Evolutionary conservation across 92 coral and sea anemone species (phyloP), one percentile per base, ranked within the genome.

Genomic region (Umimayanthus kanabou): DNA sequence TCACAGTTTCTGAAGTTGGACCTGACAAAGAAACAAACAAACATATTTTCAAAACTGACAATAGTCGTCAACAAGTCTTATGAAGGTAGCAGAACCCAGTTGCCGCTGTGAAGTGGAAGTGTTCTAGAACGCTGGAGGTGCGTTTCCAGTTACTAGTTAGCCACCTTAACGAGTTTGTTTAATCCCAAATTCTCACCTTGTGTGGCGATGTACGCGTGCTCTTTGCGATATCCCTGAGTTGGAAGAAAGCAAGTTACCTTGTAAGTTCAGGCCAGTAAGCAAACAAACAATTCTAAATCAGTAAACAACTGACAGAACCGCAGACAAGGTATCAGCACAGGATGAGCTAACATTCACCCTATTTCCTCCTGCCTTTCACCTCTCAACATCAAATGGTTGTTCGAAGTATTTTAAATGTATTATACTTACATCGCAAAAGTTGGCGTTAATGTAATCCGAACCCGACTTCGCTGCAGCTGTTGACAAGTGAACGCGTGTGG

Each of bases 361-460:
- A 13, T 13, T 14, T 20, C 16, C 76, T 26, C 37, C 39, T 49
- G 43, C 23, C n/a, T 9, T 13, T 4, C 23, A 11, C 16, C 20
- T 14, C 58, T 53, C 53, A 8, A 47, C 33, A 73, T n/a, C 40
- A 73, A 15, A 11, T 74, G 47, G 5, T 39, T 37, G 39, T 20
- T 75, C 0, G 42, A 75, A 39, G 47, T 1, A 15, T 14, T 0
- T 57, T 25, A 53, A 29, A 9, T 6, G 9, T 67, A 14, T 15
- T 57, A 74, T 37, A 94, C 99, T 95, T 91, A 97, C 99, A 80
- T 96, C 99, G 66, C 98, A 92, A 83, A 85, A 95, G 90, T 95
- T 97, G 40, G 98, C 99, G 81, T 97, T 97, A 89, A 97, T 97
- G 79, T 97, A 97, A 77, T 97, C 99, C 16, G 99, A 90, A 29